Conservation (phyloP, 2,888 invertebrate species). For the Endomychus coccineus region DNA sequence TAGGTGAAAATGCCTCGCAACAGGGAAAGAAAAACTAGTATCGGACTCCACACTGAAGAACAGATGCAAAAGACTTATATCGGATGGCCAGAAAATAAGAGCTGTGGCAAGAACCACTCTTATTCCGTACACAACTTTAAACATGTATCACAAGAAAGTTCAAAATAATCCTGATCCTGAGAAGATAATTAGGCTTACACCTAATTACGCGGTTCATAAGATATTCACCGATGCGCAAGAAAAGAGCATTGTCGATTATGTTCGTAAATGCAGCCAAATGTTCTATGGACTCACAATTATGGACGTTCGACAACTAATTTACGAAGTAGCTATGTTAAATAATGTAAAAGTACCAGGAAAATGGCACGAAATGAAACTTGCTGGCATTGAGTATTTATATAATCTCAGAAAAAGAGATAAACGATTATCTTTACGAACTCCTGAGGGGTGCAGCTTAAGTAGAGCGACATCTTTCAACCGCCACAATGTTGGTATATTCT, state of each 20-base stretch:
- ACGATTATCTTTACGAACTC: slow-evolving; percentile 15
- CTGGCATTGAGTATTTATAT: slow-evolving; percentile 21
- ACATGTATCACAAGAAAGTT: slow-evolving; percentile 1
- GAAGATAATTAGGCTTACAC: slow-evolving; percentile 1
- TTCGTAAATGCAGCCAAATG: too few species aligned
- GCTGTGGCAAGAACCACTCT: neutral
- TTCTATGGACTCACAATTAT: slow-evolving; percentile 9
- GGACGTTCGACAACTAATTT: slow-evolving; percentile 17
- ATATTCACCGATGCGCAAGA: neutral
- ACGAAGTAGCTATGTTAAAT: slow-evolving; percentile 17
- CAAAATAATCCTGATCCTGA: slow-evolving; percentile 1
- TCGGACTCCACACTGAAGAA: slow-evolving; percentile 5
- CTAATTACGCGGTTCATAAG: slow-evolving; percentile 1
- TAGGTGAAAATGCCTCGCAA: slow-evolving; percentile 4
- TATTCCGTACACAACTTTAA: slow-evolving; percentile 2
- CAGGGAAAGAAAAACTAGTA: neutral
- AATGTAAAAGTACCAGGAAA: slow-evolving; percentile 18
- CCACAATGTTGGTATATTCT: slow-evolving; percentile 20
- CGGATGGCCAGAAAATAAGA: slow-evolving; percentile 3
- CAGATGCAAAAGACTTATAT: slow-evolving; percentile 3
- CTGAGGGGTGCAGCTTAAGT: slow-evolving; percentile 23
- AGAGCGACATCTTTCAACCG: slow-evolving; percentile 18
- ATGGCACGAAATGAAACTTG: slow-evolving; percentile 20
- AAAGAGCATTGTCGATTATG: slow-evolving; percentile 1
- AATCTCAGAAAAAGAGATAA: slow-evolving; percentile 19